phyloP scores from a whole-genome alignment of 1,140 invertebrate species.

The Megathymus violae region DNA sequence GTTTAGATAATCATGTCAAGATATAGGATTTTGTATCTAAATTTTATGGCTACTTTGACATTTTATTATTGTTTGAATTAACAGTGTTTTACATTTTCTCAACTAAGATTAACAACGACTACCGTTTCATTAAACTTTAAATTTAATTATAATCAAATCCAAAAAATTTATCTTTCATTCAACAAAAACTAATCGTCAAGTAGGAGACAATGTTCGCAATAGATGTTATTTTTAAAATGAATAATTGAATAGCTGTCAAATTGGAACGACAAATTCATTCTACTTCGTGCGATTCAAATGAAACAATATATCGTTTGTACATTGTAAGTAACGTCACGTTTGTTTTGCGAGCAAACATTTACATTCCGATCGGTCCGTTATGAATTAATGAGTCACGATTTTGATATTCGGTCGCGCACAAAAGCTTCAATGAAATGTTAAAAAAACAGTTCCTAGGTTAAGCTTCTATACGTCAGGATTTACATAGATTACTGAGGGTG shows the following conservation, averaged over 20 bases:
- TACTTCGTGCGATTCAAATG: not conserved
- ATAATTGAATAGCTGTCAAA: not conserved
- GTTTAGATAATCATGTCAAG: too few relatives aligned
- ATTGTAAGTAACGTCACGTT: not conserved
- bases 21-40: too few relatives aligned
- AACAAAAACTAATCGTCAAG: too few relatives aligned
- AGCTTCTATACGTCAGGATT: not conserved
- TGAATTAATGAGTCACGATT: not conserved
- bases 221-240: not conserved
- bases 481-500: slow-evolving; percentile 37
- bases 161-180: too few relatives aligned
- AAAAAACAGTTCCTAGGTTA: not conserved
- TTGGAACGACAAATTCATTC: not conserved
- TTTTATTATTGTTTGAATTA: too few relatives aligned
- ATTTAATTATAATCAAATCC: too few relatives aligned
- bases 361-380: not conserved
- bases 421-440: not conserved
- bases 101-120: too few relatives aligned
- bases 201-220: too few relatives aligned
- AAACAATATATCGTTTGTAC: not conserved
- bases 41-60: too few relatives aligned
- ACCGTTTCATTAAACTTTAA: too few relatives aligned
- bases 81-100: too few relatives aligned
- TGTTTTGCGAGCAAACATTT: not conserved
- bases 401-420: not conserved